Evolutionary conservation across 2,888 invertebrate genomes (phyloP).

Genomic region (Drosophila histrio): DNA sequence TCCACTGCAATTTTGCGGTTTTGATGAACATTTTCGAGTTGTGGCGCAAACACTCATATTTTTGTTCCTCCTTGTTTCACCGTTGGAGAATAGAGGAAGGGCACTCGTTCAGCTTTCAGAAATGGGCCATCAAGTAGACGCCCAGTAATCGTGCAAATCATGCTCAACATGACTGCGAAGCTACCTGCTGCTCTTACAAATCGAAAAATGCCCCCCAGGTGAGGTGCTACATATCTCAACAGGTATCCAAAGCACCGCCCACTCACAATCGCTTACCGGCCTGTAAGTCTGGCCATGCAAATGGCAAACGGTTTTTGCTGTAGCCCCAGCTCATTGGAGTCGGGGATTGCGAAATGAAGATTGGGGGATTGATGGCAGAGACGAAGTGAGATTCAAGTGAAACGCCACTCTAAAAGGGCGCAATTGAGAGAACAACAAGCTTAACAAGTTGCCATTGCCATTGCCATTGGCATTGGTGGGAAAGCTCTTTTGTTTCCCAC

Average conservation of each 20-base stretch:
- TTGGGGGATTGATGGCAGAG: neutral
- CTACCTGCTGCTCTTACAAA: conserved; percentile 56
- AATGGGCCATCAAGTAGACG: conserved; percentile 9
- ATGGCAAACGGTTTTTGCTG: conserved; percentile 48
- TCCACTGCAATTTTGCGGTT: conserved; percentile 6
- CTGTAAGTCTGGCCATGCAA: conserved; percentile 38
- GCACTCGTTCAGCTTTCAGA: conserved; percentile 2
- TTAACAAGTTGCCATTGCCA: conserved; percentile 65
- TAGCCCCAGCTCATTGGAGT: neutral
- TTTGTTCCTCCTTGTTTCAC: neutral
- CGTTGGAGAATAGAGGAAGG: neutral
- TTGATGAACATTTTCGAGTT: conserved; percentile 4
- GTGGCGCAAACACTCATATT: neutral
- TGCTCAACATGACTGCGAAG: conserved; percentile 51
- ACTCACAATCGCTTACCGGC: conserved; percentile 25
- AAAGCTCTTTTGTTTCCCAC: conserved; percentile 36
- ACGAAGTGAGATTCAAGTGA: conserved; percentile 41
- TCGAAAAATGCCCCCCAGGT: conserved; percentile 50
- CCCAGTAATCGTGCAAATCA: conserved; percentile 48
- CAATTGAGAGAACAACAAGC: conserved; percentile 77
- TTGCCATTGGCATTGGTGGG: conserved; percentile 20
- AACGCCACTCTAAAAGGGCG: conserved; percentile 61
- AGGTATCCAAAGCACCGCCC: conserved; percentile 47
- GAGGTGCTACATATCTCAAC: conserved; percentile 52
- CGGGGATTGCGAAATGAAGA: neutral